Evolutionary conservation across 53 echinoderm and acorn worm species (phyloP).

Genomic region (Arbacia lixula): DNA sequence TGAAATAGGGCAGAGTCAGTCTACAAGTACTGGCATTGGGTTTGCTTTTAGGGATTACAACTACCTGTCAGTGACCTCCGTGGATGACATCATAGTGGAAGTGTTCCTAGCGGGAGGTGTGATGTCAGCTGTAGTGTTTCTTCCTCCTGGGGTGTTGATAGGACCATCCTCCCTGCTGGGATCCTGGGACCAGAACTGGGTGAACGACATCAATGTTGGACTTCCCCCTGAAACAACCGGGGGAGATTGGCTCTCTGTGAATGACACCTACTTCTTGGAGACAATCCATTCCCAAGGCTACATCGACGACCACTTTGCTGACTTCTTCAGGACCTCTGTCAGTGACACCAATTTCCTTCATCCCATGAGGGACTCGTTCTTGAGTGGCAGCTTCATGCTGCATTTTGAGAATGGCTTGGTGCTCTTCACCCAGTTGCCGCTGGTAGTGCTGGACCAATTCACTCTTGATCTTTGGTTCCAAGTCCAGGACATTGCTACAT

Average conservation of each 20-base stretch:
- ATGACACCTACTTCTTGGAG: slow-evolving; percentile 61
- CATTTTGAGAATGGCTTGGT: slow-evolving; percentile 61
- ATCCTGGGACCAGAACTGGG: slow-evolving; percentile 72
- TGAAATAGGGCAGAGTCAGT: slow-evolving; percentile 29
- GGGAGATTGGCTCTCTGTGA: slow-evolving; percentile 37
- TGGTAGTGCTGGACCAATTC: slow-evolving; percentile 67
- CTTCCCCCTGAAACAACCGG: slow-evolving; percentile 15
- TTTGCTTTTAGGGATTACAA: slow-evolving; percentile 48
- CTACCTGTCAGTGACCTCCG: slow-evolving; percentile 61
- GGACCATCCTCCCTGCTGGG: slow-evolving; percentile 56
- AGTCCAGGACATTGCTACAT: slow-evolving; percentile 26
- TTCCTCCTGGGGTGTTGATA: slow-evolving; percentile 19
- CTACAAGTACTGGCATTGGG: slow-evolving; percentile 26
- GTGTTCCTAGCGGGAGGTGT: slow-evolving; percentile 57
- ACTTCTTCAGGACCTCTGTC: slow-evolving; percentile 23
- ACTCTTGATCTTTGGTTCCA: slow-evolving; percentile 69
- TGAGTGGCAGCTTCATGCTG: slow-evolving; percentile 67
- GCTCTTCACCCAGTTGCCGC: slow-evolving; percentile 23
- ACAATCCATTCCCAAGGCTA: slow-evolving; percentile 64
- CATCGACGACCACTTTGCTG: slow-evolving; percentile 56
- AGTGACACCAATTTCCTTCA: slow-evolving; percentile 58
- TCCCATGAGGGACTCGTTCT: slow-evolving; percentile 50
- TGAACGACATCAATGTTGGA: slow-evolving; percentile 73
- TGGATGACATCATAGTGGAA: slow-evolving; percentile 52
- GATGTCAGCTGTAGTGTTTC: slow-evolving; percentile 61